Base-by-base conservation (phyloP, 2,888 invertebrate genomes). In the Dendrolimus houi region DNA sequence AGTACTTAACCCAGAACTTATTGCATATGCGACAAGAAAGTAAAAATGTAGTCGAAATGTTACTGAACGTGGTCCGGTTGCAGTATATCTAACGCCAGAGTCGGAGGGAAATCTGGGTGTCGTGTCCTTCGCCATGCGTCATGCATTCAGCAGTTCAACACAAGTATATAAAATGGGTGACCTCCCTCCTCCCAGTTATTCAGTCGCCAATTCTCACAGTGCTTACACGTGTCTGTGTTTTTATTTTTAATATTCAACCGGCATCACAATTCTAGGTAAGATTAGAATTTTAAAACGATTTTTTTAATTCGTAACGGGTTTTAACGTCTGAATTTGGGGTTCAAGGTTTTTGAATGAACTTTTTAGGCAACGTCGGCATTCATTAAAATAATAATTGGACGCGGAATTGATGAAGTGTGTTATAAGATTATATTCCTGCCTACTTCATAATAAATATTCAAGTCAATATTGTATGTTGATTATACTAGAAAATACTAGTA, bases 131-230 rank as follows among this genome's bases (percentile, higher is more conserved):
- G 70, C 61, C 64, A 69, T 68, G 75, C 75, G 77, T 78, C 74
- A 74, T 69, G 69, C 66, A 62, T 63, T 61, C 67, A 56, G 58
- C 60, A 58, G 58, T 57, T 13, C 52, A 52, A 14, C 63, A 62
- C 60, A 56, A 53, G 59, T 47, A 47, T 79, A 83, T 83, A 83
- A 74, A 83, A 74, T 66, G 59, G 60, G 67, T 69, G 69, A 60
- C 63, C 74, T 78, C 83, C 79, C 77, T 68, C 77, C 76, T 73
- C 75, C 61, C 64, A 69, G 68, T 70, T 79, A 83, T 74, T 78
- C 77, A 60, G 72, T 72, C 64, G 60, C 62, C 62, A 58, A 62
- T 65, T 60, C 59, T 61, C 68, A 72, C 64, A 70, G 65, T 68
- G 68, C 63, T 64, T 60, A 70, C 64, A 69, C 78, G 74, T 40